Conservation (phyloP, 2,888 invertebrate genomes). For the Temnothorax unifasciatus region DNA sequence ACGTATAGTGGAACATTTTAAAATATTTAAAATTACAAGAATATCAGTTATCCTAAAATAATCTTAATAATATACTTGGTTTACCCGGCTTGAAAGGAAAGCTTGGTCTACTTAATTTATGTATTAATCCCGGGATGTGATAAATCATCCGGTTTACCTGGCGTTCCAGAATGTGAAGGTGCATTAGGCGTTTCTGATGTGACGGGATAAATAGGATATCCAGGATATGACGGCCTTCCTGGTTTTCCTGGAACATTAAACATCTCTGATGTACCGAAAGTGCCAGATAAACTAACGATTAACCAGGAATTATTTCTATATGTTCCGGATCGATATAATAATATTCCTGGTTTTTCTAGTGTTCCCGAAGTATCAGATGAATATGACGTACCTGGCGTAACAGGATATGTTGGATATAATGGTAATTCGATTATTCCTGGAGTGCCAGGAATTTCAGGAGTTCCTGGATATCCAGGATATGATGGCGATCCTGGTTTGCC, state of each 20-base stretch:
- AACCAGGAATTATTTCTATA: too few species aligned
- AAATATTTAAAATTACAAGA: background rate
- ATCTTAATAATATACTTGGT: constrained; percentile 46
- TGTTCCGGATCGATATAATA: too few species aligned
- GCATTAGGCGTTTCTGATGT: too few species aligned
- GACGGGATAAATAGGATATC: background rate
- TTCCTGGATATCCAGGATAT: background rate
- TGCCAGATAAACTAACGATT: too few species aligned
- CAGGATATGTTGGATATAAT: background rate
- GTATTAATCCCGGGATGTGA: constrained; percentile 68
- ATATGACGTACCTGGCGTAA: too few species aligned
- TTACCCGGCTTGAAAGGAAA: constrained; percentile 69
- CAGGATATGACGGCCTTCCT: constrained; percentile 63
- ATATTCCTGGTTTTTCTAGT: too few species aligned
- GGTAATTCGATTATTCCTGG: background rate
- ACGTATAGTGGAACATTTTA: background rate
- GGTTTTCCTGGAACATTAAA: too few species aligned
- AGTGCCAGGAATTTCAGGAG: background rate
- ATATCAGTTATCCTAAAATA: background rate
- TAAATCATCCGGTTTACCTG: constrained; percentile 49
- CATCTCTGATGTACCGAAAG: too few species aligned
- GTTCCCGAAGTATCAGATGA: too few species aligned
- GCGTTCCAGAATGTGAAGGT: constrained; percentile 28
- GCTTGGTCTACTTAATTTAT: constrained; percentile 60
- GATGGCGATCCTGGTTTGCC: too few species aligned